These are phyloP conservation scores for Halictus rubicundus DNA, from an alignment of 1,140 invertebrate species.

Conservation along the genomic window DNA sequence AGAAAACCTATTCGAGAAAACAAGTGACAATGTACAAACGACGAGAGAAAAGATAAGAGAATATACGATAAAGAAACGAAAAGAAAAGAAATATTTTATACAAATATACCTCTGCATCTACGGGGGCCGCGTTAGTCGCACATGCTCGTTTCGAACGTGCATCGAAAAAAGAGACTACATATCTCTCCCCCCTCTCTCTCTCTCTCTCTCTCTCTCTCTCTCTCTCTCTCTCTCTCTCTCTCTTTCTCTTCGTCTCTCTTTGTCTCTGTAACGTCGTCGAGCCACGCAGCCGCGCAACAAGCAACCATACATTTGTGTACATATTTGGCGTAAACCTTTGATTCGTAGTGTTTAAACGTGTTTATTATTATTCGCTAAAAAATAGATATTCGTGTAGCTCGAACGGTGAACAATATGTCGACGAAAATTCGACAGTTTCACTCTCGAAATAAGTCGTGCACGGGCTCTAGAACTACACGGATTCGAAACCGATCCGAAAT, in stretches of 20 bases:
- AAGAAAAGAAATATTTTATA: constrained; percentile 51
- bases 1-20: too few relatives aligned
- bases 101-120: constrained; percentile 57
- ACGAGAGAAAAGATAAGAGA: not conserved
- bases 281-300: constrained; percentile 35
- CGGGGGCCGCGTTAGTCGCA: constrained; percentile 45
- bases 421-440: constrained; percentile 14
- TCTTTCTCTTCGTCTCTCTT: not conserved
- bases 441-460: constrained; percentile 5
- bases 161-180: constrained; percentile 45
- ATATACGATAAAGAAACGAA: not conserved
- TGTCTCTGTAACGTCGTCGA: constrained; percentile 23
- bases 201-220: not conserved
- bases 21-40: constrained; percentile 53
- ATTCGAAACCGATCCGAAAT: not conserved
- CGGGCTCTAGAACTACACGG: too few relatives aligned
- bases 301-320: constrained; percentile 54
- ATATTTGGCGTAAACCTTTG: constrained; percentile 69
- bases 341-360: constrained; percentile 56
- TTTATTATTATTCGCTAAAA: constrained; percentile 42
- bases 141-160: constrained; percentile 51
- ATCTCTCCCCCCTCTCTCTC: too few relatives aligned
- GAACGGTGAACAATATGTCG: constrained; percentile 14
- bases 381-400: constrained; percentile 29
- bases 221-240: not conserved